Conservation (phyloP, 2,888 invertebrate genomes). For the Sialis lutaria region DNA sequence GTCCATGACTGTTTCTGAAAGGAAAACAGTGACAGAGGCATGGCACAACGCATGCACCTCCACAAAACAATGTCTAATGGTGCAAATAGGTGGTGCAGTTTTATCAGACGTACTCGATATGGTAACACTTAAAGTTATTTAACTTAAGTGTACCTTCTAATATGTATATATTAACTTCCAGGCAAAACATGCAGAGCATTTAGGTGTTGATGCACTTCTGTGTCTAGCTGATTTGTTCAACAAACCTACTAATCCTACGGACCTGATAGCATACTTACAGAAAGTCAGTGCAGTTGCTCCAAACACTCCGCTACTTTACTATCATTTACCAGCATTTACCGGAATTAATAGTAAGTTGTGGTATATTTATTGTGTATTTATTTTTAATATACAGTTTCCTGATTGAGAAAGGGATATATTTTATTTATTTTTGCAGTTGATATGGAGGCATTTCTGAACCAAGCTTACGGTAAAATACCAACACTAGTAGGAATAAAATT, state of each 20-base stretch:
- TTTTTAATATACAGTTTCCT: not conserved
- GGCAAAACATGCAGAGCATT: slow-evolving; percentile 49
- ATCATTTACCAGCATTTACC: slow-evolving; percentile 61
- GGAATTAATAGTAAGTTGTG: slow-evolving; percentile 47
- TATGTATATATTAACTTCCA: slow-evolving; percentile 16
- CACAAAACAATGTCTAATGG: slow-evolving; percentile 42
- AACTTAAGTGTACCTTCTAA: too few relatives aligned
- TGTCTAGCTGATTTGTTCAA: slow-evolving; percentile 63
- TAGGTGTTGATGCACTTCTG: slow-evolving; percentile 47
- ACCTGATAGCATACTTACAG: slow-evolving; percentile 47
- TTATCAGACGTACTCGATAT: slow-evolving; percentile 49
- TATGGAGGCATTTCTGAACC: slow-evolving; percentile 49
- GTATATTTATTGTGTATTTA: not conserved
- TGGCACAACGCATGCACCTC: slow-evolving; percentile 40
- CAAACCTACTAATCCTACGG: slow-evolving; percentile 40
- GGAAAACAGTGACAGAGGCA: slow-evolving; percentile 44
- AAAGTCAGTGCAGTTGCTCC: slow-evolving; percentile 52
- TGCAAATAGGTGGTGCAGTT: slow-evolving; percentile 55
- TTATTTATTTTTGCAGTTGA: slow-evolving; percentile 34
- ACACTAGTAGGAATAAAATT: slow-evolving; percentile 72
- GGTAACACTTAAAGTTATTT: slow-evolving; percentile 22
- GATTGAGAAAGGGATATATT: not conserved
- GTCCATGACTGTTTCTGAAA: slow-evolving; percentile 44
- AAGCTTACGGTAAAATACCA: slow-evolving; percentile 42
- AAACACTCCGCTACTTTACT: slow-evolving; percentile 61